Base-by-base conservation (phyloP, 2,797 vertebrate species). In the Neomorphus geoffroyi region DNA sequence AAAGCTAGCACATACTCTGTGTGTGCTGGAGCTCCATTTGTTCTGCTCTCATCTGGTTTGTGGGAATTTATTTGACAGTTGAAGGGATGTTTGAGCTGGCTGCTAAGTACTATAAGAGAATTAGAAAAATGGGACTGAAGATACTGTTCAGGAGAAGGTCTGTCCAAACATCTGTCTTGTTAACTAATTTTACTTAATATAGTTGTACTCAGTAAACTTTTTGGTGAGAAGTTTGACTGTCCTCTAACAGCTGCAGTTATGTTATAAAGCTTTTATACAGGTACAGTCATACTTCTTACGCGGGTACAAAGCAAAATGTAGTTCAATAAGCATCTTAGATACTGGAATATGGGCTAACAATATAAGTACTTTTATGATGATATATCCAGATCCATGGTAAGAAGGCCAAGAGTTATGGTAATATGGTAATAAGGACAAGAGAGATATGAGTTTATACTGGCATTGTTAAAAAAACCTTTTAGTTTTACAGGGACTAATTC, bases 11-110 rank as follows among this genome's bases (percentile, higher is more conserved):
- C 61, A 51, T 15, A 32, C 24, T 80, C 28, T 80, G 15, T 19
- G 28, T 54, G 66, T 45, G 82, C 80, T 81, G 90, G 72, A 88
- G 69, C 93, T 61, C 4, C 9, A 21, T 74, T 92, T 91, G 70
- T 74, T 89, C 95, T 92, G 69, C 81, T 70, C 79, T 94, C 79
- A 66, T 82, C 81, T 91, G 86, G 80, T 80, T 81, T 78, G 81
- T 83, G 94, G 85, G 88, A 81, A 92, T 85, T 78, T 58, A 57
- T 88, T 41, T 93, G 77, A 62, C 66, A 75, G 83, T 6, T 84
- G 77, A 93, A 86, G 82, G 62, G 82, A 75, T 72, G 72, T 75
- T 86, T 69, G 77, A 88, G 83, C 79, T 87, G 71, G 70, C 74
- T 93, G 67, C 58, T 72, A 67, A 87, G 46, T 69, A 61, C 79